Evolutionary conservation across 2,888 invertebrate species (phyloP), one percentile per base, ranked within the genome.

Genomic region (Empis livida): DNA sequence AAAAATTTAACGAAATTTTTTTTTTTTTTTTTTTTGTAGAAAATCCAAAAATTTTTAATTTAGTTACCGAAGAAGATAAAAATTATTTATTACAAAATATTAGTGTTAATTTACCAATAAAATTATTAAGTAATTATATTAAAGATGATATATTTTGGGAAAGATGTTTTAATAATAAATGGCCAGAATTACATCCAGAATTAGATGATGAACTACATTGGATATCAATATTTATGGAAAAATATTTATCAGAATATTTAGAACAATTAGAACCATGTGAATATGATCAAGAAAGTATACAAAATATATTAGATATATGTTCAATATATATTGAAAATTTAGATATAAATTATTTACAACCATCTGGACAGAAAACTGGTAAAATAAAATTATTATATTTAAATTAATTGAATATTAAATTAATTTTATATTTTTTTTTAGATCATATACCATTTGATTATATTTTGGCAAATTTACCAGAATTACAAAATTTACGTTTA

Each of bases 381-480:
- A 43, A 35, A 40, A 5, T 9, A 20, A 13, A n/a, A 15, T 27
- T 42, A 15, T 5, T n/a, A 27, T 9, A 42, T 42, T 42, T 20
- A 2, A 27, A 27, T 42, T 15, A 20, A 27, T 14, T n/a, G 16
- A 17, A 30, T 42, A 42, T 20, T 23, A 14, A 8, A 42, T 30
- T n/a, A 27, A 23, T 23, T 42, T 42, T 13, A 32, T 32, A 35
- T 38, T 13, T n/a, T 38, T 32, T 40, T 45, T 50, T 53, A 67
- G 68, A 67, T 62, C 69, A 69, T 57, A 66, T 69, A 59, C 69
- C 69, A 49, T 61, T 69, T 54, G 67, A 69, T 59, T 64, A 61
- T 57, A 61, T 69, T 51, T 56, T 69, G 51, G 58, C 59, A 52
- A 66, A 64, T 59, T 63, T 69, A 52, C 61, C 62, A 54, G 66